Evolutionary conservation across 1,140 invertebrate species (phyloP), one percentile per base, ranked within the genome.

Genomic region (Physella acuta): DNA sequence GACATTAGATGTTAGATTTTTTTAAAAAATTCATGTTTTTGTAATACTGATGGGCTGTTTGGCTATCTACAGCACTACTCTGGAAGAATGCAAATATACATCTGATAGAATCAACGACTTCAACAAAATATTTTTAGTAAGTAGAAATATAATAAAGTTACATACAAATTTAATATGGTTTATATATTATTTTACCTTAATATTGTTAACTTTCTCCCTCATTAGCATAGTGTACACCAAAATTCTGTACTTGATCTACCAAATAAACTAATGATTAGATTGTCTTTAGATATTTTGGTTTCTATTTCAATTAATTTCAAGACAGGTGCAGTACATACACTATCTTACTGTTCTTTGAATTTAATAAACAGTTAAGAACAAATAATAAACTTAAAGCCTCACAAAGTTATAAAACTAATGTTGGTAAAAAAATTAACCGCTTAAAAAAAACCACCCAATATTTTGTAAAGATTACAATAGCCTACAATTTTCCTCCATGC

Each of bases 11-110:
- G n/a, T n/a, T n/a, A n/a, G n/a, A n/a, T n/a, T n/a, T n/a, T n/a
- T n/a, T n/a, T n/a, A n/a, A n/a, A n/a, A n/a, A n/a, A n/a, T n/a
- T n/a, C n/a, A n/a, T n/a, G n/a, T n/a, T n/a, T n/a, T n/a, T n/a
- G n/a, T n/a, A n/a, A n/a, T n/a, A n/a, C n/a, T n/a, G n/a, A n/a
- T n/a, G n/a, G n/a, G n/a, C n/a, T n/a, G n/a, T n/a, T n/a, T n/a
- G n/a, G n/a, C n/a, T n/a, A n/a, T n/a, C n/a, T n/a, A n/a, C n/a
- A n/a, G 76, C 34, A 52, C 72, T 51, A 0, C 77, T 16, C 68
- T 78, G 33, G 77, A 78, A 60, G 77, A 78, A 28, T 78, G 75
- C 71, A 78, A 78, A 68, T 78, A 73, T 68, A 70, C 74, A 20
- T 33, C 70, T 34, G 75, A 78, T 63, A 76, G 74, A 68, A 77